phyloP scores from a whole-genome alignment of 92 coral and sea anemone species.

The Micromussa lordhowensis region DNA sequence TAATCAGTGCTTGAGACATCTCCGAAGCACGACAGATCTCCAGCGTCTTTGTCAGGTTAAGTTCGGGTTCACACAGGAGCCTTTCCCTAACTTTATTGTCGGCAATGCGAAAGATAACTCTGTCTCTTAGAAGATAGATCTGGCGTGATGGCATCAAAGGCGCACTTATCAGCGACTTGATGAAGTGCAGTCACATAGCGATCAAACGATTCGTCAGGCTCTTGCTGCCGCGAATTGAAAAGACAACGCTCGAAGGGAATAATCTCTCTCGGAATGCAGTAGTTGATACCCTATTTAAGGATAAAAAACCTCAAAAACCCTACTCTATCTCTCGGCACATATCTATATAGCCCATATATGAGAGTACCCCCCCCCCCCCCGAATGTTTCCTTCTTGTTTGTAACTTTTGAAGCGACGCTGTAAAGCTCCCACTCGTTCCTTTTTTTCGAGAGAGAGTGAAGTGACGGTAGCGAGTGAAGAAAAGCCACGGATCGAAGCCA shows the following conservation, averaged over 20 bases:
- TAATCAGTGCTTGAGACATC: slow-evolving; percentile 30
- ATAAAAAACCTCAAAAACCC: too few species aligned
- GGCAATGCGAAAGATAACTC: slow-evolving; percentile 16
- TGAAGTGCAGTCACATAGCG: too few species aligned
- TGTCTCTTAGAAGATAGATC: slow-evolving; percentile 10
- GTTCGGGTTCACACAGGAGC: slow-evolving; percentile 12
- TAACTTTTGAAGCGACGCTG: too few species aligned
- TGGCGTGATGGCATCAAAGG: slow-evolving; percentile 4
- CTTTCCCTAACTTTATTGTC: too few species aligned
- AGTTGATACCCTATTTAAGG: too few species aligned
- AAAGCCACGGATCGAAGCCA: slow-evolving; percentile 15
- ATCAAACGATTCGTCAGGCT: too few species aligned
- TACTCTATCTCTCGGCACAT: too few species aligned
- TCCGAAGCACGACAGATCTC: slow-evolving; percentile 26
- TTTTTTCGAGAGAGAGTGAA: slow-evolving; percentile 26
- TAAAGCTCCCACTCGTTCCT: slow-evolving; percentile 12
- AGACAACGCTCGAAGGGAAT: too few species aligned
- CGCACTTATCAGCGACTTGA: slow-evolving; percentile 25
- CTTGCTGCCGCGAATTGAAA: background rate
- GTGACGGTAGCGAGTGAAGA: slow-evolving; percentile 16
- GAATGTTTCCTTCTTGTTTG: too few species aligned
- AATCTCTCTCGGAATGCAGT: too few species aligned
- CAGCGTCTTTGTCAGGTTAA: slow-evolving; percentile 5
- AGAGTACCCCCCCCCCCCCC: too few species aligned
- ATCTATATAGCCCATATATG: too few species aligned